Evolutionary conservation across 2,797 vertebrate genomes (phyloP).

Genomic region (Oryzias sinensis): DNA sequence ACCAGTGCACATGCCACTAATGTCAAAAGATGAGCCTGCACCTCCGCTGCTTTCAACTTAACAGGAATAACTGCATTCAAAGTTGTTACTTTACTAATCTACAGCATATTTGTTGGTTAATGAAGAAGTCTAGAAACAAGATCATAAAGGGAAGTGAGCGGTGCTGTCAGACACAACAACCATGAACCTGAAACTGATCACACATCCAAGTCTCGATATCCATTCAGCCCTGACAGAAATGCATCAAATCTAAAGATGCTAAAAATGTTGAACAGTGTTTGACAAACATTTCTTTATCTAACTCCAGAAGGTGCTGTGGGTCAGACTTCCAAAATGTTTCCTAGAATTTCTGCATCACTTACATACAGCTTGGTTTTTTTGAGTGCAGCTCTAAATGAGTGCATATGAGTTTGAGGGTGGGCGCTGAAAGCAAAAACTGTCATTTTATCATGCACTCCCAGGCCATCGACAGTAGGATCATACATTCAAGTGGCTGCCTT

Average conservation of each 20-base stretch:
- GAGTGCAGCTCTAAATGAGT: conserved; percentile 25
- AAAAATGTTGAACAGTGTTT: conserved; percentile 49
- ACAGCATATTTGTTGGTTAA: conserved; percentile 10
- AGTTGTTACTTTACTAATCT: conserved; percentile 25
- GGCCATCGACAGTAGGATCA: conserved; percentile 70
- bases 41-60: conserved; percentile 22
- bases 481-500: conserved; percentile 66
- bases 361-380: conserved; percentile 32
- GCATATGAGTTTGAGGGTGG: conserved; percentile 27
- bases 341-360: too few relatives aligned
- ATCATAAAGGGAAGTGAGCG: too few relatives aligned
- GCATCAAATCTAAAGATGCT: conserved; percentile 14
- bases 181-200: not conserved
- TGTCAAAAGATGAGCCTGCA: conserved; percentile 54
- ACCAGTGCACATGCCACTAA: conserved; percentile 53
- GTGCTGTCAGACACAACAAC: conserved; percentile 1
- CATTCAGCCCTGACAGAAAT: conserved; percentile 15
- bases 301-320: too few relatives aligned
- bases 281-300: conserved; percentile 46
- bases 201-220: too few relatives aligned
- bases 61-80: conserved; percentile 17
- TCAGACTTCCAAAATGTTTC: too few relatives aligned
- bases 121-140: conserved; percentile 6
- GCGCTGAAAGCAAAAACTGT: conserved; percentile 47
- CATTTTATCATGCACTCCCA: conserved; percentile 51